Evolutionary conservation across 2,888 invertebrate species (phyloP).

Genomic region (Sinhomidia bicolor): DNA sequence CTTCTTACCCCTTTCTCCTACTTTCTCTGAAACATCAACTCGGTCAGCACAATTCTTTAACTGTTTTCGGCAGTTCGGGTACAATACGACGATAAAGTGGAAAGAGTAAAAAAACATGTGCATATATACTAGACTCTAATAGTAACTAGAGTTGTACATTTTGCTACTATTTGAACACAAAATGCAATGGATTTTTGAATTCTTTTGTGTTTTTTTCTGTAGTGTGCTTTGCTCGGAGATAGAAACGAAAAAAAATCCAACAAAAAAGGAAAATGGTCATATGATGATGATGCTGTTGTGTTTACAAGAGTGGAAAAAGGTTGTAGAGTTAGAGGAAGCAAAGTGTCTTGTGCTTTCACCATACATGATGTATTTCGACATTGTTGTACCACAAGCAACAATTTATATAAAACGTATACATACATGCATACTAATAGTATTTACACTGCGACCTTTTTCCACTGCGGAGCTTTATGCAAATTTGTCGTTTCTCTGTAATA

Average conservation of each 20-base stretch:
- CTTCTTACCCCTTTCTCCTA: not conserved
- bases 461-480: not conserved
- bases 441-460: not conserved
- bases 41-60: slow-evolving; percentile 34
- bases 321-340: slow-evolving; percentile 17
- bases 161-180: not conserved
- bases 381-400: not conserved
- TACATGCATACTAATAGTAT: not conserved
- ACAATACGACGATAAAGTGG: not conserved
- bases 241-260: slow-evolving; percentile 11
- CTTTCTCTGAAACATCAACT: slow-evolving; percentile 12
- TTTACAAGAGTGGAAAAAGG: too few relatives aligned
- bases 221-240: not conserved
- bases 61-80: not conserved
- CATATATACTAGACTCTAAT: not conserved
- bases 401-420: not conserved
- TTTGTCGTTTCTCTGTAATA: not conserved
- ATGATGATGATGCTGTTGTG: slow-evolving; percentile 26
- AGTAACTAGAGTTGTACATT: too few relatives aligned
- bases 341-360: not conserved
- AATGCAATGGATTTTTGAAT: slow-evolving; percentile 13
- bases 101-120: not conserved
- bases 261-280: not conserved
- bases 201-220: slow-evolving; percentile 16
- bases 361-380: slow-evolving; percentile 43